Conservation (phyloP, 1,140 invertebrate genomes). For the Pentalonia nigronervosa region DNA sequence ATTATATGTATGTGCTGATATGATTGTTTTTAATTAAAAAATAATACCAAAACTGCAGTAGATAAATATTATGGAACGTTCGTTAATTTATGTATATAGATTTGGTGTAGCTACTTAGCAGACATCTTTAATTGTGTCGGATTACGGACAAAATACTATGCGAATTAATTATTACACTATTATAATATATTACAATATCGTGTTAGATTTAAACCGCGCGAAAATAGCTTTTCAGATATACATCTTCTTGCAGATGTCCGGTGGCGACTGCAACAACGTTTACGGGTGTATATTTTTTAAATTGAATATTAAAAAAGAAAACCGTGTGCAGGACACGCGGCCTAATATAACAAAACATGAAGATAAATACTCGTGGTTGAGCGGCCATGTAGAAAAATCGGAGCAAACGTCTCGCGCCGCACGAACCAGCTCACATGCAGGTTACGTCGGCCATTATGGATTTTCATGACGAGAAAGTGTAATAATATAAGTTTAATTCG, state of each 20-base stretch:
- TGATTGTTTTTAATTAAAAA: too few species aligned
- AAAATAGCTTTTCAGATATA: not conserved
- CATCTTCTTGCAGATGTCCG: not conserved
- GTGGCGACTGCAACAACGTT: not conserved
- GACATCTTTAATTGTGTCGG: not conserved
- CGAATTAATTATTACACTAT: not conserved
- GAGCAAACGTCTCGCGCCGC: not conserved
- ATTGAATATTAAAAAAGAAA: not conserved
- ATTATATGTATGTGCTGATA: too few species aligned
- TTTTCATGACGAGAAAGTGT: not conserved
- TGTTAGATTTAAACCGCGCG: not conserved
- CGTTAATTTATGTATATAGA: not conserved
- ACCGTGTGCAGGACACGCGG: not conserved
- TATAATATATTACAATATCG: not conserved
- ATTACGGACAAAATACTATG: not conserved
- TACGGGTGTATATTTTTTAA: not conserved
- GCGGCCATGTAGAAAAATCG: conserved; percentile 6
- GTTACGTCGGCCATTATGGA: not conserved
- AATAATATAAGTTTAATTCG: not conserved
- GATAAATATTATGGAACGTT: not conserved
- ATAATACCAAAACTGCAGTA: too few species aligned
- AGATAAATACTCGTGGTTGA: not conserved
- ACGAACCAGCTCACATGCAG: not conserved
- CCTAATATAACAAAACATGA: not conserved
- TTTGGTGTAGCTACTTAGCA: not conserved